A percentile compares a stretch with the other conserved stretches of the same genome.
Conservation (phyloP, 2,113 vertebrate species). For the Peromyscus polionotus region DNA sequence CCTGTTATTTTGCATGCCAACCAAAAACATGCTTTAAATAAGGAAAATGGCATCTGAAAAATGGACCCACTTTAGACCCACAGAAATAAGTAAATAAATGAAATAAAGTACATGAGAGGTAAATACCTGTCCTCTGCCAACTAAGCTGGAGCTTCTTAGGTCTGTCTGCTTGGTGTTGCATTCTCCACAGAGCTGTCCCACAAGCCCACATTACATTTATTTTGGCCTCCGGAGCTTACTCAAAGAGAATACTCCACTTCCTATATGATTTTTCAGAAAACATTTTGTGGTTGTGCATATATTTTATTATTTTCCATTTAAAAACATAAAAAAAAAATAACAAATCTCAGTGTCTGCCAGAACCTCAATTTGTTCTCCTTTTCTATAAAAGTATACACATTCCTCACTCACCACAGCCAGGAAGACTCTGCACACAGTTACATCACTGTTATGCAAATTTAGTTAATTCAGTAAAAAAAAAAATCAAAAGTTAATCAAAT, state of each 20-base stretch:
- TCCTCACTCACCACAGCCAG: not conserved
- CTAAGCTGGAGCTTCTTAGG: not conserved
- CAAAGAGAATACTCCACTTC: not conserved
- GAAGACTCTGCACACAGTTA: not conserved
- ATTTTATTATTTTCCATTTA: conserved; percentile 14
- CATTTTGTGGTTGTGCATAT: not conserved
- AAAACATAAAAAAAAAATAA: not conserved
- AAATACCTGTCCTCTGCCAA: not conserved
- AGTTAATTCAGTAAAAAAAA: conserved; percentile 48
- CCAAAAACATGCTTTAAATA: not conserved
- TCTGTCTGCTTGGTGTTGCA: not conserved
- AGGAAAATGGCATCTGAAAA: not conserved
- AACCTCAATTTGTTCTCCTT: not conserved
- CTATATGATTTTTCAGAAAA: not conserved
- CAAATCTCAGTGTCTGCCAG: not conserved
- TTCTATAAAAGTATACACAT: not conserved
- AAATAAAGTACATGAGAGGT: not conserved
- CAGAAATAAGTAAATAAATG: not conserved
- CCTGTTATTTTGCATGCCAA: not conserved
- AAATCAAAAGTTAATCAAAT: conserved; percentile 61
- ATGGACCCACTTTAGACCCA: not conserved
- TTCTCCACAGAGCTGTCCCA: not conserved
- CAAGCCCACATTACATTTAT: not conserved
- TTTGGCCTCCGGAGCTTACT: not conserved
- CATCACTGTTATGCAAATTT: conserved; percentile 9